Evolutionary conservation across 2,797 vertebrate species (phyloP), one percentile per base, ranked within the genome.

Genomic region (Triplophysa yarkandensis): DNA sequence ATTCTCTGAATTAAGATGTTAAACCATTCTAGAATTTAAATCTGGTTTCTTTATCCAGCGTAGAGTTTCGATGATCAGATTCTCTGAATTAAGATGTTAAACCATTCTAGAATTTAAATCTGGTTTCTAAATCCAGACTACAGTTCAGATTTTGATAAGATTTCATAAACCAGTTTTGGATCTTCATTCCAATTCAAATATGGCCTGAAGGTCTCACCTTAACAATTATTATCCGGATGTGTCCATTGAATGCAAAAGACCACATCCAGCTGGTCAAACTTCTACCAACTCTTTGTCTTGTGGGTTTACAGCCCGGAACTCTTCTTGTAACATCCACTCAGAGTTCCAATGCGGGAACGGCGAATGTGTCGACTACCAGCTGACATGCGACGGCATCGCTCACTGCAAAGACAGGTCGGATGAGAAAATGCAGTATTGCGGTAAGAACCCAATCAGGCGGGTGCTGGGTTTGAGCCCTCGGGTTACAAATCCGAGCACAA

Each of bases 371-470:
- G 92, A 94, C 87, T 99, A 98, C 80, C 92, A 95, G 74, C 85
- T 96, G 27, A 96, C 96, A 17, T 99, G 97, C 64, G 97, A 99
- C 43, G 94, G 95, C 25, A 52, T 91, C 10, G 86, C 92, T 32
- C 95, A 98, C 30, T 99, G 97, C 88, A 97, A 98, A 85, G 97
- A 99, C 87, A 96, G 95, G 80, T 98, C 97, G 0, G 97, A 99
- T 78, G 97, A 99, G 85, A 98, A 98, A 80, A 92, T 95, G 80
- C 94, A 95, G 66, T 98, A 96, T 79, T 99, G 97, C 84, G 97
- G 97, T 98, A 86, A 91, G 95, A 70, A 48, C 85, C 30, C 52
- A 58, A 68, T 61, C 72, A 68, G 21, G 5, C 25, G 6, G 9
- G 39, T 73, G 58, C 7, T 71, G 32, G 30, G 36, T 74, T 46